Conservation (phyloP, 2,797 vertebrate species). For the Glyptemys insculpta region DNA sequence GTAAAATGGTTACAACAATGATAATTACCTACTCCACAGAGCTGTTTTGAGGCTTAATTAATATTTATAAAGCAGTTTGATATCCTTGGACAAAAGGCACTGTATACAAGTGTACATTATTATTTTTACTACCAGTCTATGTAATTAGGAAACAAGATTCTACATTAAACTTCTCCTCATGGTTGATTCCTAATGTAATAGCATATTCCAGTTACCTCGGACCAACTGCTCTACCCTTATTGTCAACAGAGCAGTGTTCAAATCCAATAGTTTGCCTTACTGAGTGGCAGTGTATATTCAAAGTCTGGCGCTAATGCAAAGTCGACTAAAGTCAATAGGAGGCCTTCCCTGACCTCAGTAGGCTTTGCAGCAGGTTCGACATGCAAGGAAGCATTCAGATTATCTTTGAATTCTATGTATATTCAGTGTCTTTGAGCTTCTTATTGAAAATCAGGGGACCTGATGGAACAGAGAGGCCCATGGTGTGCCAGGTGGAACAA, state of each 20-base stretch:
- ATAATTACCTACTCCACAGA: constrained; percentile 40
- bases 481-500: not conserved
- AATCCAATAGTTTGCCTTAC: not conserved
- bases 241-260: not conserved
- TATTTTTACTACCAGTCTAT: not conserved
- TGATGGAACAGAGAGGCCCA: not conserved
- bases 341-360: not conserved
- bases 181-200: not conserved
- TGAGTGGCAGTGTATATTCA: not conserved
- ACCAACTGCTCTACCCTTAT: not conserved
- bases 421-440: not conserved
- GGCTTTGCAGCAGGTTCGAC: not conserved
- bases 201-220: not conserved
- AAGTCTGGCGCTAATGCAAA: not conserved
- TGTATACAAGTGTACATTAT: constrained; percentile 19
- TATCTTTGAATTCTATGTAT: not conserved
- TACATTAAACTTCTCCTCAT: not conserved
- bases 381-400: not conserved
- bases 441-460: not conserved
- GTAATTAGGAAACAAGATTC: not conserved
- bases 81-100: constrained; percentile 6
- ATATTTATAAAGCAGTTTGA: constrained; percentile 61
- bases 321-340: not conserved
- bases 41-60: constrained; percentile 46
- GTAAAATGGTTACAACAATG: constrained; percentile 8